Conservation (phyloP, 2,113 vertebrate genomes). For the Sitta europaea region DNA sequence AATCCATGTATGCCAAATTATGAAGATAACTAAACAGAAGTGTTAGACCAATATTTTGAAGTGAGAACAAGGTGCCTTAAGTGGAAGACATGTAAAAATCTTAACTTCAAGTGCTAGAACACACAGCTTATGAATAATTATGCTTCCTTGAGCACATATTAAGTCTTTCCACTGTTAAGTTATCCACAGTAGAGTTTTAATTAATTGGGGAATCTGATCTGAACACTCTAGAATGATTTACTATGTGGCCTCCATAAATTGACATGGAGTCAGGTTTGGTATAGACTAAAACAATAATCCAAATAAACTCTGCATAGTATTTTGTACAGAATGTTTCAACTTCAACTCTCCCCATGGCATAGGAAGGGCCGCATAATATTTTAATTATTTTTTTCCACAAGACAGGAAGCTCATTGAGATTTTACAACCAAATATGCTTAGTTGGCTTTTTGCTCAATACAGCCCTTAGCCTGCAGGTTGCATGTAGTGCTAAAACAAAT, state of each 20-base stretch:
- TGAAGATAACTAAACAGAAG: not conserved
- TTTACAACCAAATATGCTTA: conserved; percentile 60
- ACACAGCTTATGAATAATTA: not conserved
- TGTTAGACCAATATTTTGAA: conserved; percentile 26
- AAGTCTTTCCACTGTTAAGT: not conserved
- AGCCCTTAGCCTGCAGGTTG: conserved; percentile 55
- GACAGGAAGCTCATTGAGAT: conserved; percentile 48
- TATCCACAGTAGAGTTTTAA: not conserved
- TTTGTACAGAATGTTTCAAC: not conserved
- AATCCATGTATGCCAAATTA: not conserved
- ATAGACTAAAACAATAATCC: not conserved
- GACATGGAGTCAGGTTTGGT: not conserved
- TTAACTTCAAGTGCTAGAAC: conserved; percentile 14
- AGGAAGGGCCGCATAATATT: conserved; percentile 7
- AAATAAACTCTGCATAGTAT: not conserved
- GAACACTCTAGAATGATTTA: not conserved
- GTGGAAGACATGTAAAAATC: conserved; percentile 34
- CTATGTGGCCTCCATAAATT: not conserved
- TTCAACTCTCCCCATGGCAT: conserved; percentile 23
- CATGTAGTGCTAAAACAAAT: conserved; percentile 57
- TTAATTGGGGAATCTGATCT: not conserved
- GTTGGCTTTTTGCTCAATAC: conserved; percentile 37
- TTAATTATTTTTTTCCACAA: conserved; percentile 53
- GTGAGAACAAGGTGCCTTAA: conserved; percentile 23
- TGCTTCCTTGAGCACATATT: not conserved